Evolutionary conservation across 2,113 vertebrate genomes (phyloP).

Genomic region (Rattus norvegicus): DNA sequence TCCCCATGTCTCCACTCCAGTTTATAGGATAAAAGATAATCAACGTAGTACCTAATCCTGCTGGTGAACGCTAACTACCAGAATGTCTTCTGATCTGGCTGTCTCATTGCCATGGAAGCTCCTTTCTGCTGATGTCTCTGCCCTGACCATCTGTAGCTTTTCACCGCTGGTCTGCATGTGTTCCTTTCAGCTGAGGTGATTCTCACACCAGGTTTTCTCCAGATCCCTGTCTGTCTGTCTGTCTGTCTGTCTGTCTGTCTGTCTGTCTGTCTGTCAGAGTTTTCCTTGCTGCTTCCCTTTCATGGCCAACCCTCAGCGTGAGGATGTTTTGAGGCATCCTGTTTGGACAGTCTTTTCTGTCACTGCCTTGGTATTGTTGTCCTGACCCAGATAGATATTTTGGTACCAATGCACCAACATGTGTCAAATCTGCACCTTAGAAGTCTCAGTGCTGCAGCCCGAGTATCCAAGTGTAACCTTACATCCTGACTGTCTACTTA

Average conservation of each 20-base stretch:
- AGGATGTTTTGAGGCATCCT: background rate
- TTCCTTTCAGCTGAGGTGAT: background rate
- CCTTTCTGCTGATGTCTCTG: background rate
- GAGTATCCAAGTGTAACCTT: background rate
- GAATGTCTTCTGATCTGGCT: background rate
- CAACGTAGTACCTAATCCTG: background rate
- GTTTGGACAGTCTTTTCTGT: background rate
- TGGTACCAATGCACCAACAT: background rate
- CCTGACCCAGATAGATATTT: background rate
- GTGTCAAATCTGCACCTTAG: background rate
- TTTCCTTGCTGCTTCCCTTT: background rate
- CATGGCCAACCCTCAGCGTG: background rate
- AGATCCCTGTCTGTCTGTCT: background rate
- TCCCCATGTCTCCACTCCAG: background rate
- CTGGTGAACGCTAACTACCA: background rate
- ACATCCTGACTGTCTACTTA: background rate
- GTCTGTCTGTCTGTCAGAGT: background rate
- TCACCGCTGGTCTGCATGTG: background rate
- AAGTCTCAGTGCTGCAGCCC: slow-evolving; percentile 11
- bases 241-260: background rate
- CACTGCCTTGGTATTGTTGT: background rate
- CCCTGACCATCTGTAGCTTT: background rate
- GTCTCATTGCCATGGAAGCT: background rate
- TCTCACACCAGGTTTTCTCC: background rate
- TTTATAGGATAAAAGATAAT: background rate